phyloP scores from a whole-genome alignment of 2,113 vertebrate species.

The Motacilla tschutschensis region DNA sequence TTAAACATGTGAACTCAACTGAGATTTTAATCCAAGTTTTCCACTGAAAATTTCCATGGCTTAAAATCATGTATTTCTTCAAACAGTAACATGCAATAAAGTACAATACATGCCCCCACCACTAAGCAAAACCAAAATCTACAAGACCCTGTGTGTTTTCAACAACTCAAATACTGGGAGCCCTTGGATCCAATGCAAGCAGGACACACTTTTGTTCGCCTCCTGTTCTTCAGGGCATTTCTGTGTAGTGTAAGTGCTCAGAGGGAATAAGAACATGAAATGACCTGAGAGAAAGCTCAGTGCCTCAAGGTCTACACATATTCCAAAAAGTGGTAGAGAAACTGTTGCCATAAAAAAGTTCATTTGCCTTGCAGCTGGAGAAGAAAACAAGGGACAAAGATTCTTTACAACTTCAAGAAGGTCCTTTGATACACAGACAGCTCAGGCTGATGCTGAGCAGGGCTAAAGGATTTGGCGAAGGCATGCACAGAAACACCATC shows the following conservation, averaged over 20 bases:
- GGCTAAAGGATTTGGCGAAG: background rate
- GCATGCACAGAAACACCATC: background rate
- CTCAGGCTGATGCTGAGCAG: background rate
- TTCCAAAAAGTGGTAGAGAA: background rate
- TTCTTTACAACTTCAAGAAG: background rate
- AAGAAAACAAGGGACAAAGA: background rate
- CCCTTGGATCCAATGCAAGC: background rate
- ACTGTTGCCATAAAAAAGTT: background rate
- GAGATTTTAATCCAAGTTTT: background rate
- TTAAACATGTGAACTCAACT: background rate
- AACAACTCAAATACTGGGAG: background rate
- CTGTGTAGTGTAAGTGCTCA: background rate
- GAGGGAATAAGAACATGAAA: background rate
- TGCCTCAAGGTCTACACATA: background rate
- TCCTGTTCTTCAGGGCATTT: background rate
- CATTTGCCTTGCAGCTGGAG: background rate
- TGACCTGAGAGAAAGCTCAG: background rate
- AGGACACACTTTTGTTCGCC: background rate
- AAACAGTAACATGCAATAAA: background rate
- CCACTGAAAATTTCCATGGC: background rate
- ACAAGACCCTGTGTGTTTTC: background rate
- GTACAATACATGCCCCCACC: background rate
- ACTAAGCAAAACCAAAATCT: background rate
- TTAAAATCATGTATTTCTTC: background rate
- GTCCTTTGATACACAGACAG: background rate